Percentiles rank a stretch among this genome's conserved stretches.
These are phyloP conservation scores for Cottoperca gobio DNA, from an alignment of 2,797 vertebrate genomes.

Conservation along the genomic window DNA sequence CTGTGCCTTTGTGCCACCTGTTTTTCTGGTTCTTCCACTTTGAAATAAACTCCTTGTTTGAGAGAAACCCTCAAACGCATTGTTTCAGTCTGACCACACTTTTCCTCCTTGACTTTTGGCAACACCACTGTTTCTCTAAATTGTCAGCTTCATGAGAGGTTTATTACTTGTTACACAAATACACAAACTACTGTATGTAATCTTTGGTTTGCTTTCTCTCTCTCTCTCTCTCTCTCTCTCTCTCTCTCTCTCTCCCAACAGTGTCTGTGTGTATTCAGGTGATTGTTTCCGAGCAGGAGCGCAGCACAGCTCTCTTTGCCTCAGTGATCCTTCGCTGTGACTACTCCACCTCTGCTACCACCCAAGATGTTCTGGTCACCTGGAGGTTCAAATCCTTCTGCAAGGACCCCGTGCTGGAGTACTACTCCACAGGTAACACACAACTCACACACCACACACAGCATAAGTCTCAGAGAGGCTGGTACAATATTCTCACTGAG, in stretches of 20 bases:
- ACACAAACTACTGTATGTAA: conserved; percentile 68
- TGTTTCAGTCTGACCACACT: conserved; percentile 18
- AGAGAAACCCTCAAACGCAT: conserved; percentile 26
- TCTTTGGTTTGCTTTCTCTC: neutral
- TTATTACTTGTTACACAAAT: neutral
- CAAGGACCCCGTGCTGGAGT: conserved; percentile 95
- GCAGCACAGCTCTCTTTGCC: conserved; percentile 88
- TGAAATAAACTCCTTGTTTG: conserved; percentile 37
- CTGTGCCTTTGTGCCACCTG: conserved; percentile 72
- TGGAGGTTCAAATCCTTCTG: conserved; percentile 97
- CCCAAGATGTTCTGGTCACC: conserved; percentile 92
- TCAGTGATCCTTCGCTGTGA: conserved; percentile 89
- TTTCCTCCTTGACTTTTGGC: neutral
- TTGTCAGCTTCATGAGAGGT: neutral
- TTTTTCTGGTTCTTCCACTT: conserved; percentile 80
- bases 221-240: too few species aligned
- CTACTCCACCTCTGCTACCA: conserved; percentile 90
- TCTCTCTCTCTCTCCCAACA: conserved; percentile 60
- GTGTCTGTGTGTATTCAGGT: conserved; percentile 77
- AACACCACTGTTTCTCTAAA: neutral
- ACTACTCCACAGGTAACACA: conserved; percentile 90
- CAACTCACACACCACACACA: neutral
- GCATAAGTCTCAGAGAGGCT: neutral
- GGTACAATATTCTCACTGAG: neutral
- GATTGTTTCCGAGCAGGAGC: conserved; percentile 55